phyloP scores from a whole-genome alignment of 2,797 vertebrate genomes.

The Halcyon leucocephala region DNA sequence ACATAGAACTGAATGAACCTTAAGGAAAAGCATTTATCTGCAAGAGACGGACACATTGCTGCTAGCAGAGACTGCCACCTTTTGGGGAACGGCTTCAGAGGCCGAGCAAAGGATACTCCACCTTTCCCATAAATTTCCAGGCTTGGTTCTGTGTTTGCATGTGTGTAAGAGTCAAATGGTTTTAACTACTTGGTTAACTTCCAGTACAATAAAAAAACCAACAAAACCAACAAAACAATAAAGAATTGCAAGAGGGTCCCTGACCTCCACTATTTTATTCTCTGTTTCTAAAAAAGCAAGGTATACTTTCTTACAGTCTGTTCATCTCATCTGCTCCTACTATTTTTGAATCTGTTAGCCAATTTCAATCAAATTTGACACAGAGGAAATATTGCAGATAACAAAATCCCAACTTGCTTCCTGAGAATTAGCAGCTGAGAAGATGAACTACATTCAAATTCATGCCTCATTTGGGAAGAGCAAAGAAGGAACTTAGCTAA shows the following conservation, averaged over 20 bases:
- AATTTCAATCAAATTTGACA: not conserved
- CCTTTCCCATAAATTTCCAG: not conserved
- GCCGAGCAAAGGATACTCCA: not conserved
- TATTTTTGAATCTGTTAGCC: not conserved
- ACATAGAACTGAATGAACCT: not conserved
- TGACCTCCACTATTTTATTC: not conserved
- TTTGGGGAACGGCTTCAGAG: slow-evolving; percentile 34
- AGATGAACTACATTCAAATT: not conserved
- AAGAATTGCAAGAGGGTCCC: not conserved
- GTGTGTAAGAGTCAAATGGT: not conserved
- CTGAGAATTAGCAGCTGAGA: not conserved
- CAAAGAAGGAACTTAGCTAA: not conserved
- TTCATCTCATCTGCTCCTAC: not conserved
- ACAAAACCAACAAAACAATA: not conserved
- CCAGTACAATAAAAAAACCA: not conserved
- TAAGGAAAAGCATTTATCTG: not conserved
- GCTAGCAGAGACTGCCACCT: slow-evolving; percentile 70
- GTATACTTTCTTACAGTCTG: not conserved
- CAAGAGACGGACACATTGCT: not conserved
- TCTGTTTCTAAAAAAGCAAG: not conserved
- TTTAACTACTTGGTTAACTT: not conserved
- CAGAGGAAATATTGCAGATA: not conserved
- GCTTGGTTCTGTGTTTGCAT: not conserved
- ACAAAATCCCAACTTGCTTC: fast-evolving
- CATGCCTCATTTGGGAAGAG: not conserved